A percentile compares a stretch with the other conserved stretches of the same genome.
These are phyloP conservation scores for Etheostoma spectabile DNA, from an alignment of 2,113 vertebrate genomes.

Conservation along the genomic window DNA sequence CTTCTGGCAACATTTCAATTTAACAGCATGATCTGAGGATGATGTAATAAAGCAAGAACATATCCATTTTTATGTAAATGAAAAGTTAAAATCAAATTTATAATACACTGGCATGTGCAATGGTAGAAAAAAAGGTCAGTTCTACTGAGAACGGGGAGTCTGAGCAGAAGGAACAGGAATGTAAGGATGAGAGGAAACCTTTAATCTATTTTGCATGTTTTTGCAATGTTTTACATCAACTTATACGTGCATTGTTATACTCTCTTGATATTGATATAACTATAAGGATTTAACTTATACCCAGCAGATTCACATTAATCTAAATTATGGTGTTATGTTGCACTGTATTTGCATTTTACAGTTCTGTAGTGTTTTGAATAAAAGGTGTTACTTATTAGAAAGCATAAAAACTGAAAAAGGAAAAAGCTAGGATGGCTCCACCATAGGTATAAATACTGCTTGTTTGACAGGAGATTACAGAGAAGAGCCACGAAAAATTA, in stretches of 20 bases:
- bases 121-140: not conserved
- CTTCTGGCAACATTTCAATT: not conserved
- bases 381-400: not conserved
- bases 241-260: not conserved
- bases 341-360: conserved; percentile 2
- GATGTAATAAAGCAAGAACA: not conserved
- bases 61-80: not conserved
- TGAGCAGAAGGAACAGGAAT: not conserved
- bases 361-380: not conserved
- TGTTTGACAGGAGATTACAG: not conserved
- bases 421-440: not conserved
- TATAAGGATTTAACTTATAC: not conserved
- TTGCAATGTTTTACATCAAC: not conserved
- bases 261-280: not conserved
- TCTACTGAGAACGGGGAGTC: not conserved
- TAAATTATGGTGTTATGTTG: too few relatives aligned
- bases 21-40: not conserved
- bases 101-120: not conserved
- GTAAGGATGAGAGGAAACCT: not conserved
- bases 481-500: not conserved
- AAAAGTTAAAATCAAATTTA: too few relatives aligned
- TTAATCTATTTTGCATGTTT: too few relatives aligned
- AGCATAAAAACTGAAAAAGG: not conserved
- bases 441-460: not conserved
- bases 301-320: too few relatives aligned